Base-by-base conservation (phyloP, 1,140 invertebrate species). In the Drosophila miranda region DNA sequence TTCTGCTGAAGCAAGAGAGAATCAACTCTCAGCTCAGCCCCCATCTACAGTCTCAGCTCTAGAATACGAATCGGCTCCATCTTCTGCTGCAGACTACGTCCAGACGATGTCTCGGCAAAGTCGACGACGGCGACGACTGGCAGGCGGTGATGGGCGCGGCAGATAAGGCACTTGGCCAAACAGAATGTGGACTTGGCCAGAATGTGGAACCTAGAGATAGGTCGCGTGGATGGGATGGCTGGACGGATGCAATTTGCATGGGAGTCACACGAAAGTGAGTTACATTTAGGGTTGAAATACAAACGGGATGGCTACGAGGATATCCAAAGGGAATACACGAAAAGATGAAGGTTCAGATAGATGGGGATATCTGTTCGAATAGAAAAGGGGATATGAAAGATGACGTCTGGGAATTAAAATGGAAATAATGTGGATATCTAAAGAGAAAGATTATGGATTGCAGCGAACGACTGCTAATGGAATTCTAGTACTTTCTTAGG, bases 71-170 rank as follows among this genome's bases (percentile, higher is more conserved):
- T 68, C 34, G 49, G 52, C 13, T 44, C 53, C 52, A 73, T 38
- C 34, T 38, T 38, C 34, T 38, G 34, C 11, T 38, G 34, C 34
- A 38, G 34, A 38, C 34, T 38, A 38, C 34, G 34, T 38, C 34
- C 34, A 38, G 45, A 34, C 34, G 13, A 30, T 49, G 7, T 30
- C 30, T 41, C 6, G 53, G 49, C 51, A 53, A 59, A 3, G 23
- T 3, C 23, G 23, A 23, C 70, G 72, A 57, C 67, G 52, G 41
- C 57, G 67, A 62, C 57, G 81, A 49, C 51, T 84, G 81, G 76
- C 79, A 84, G 80, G 59, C 80, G 49, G 59, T 73, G 81, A 84
- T 84, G 72, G 67, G 81, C n/a, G 67, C 59, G 62, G 43, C 49
- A 73, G 80, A 84, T 86, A 84, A 66, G 55, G 48, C 55, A 73